A percentile compares a stretch with the other conserved stretches of the same genome.
Conservation (phyloP, 2,888 invertebrate genomes). For the Tinea pellionella region DNA sequence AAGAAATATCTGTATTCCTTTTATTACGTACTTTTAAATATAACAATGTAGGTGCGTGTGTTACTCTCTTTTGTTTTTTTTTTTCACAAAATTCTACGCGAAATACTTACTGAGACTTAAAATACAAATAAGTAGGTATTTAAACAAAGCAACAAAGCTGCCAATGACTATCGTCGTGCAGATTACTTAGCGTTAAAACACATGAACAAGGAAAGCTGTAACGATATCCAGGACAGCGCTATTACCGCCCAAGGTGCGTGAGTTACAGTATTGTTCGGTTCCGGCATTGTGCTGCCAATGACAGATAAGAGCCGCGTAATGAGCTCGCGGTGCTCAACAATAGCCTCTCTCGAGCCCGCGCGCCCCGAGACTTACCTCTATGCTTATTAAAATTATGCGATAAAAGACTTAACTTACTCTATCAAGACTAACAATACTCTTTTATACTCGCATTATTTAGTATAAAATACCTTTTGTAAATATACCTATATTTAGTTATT, state of each 20-base stretch:
- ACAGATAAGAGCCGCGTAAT: slow-evolving; percentile 57
- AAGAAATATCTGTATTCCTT: not conserved
- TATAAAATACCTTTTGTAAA: not conserved
- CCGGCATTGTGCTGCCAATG: slow-evolving; percentile 56
- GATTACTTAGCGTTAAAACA: too few relatives aligned
- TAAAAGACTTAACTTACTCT: slow-evolving; percentile 8
- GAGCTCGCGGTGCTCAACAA: slow-evolving; percentile 41
- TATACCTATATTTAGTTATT: not conserved
- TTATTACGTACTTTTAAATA: not conserved
- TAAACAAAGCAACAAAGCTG: too few relatives aligned
- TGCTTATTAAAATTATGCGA: slow-evolving; percentile 12
- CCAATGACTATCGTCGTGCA: too few relatives aligned
- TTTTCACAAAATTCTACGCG: too few relatives aligned
- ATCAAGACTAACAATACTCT: slow-evolving; percentile 5
- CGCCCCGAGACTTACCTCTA: slow-evolving; percentile 3
- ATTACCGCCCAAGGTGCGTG: slow-evolving; percentile 36
- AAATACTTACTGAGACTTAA: too few relatives aligned
- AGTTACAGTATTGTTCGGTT: slow-evolving; percentile 43
- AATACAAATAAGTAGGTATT: too few relatives aligned
- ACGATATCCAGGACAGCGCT: slow-evolving; percentile 23
- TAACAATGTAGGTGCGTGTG: not conserved
- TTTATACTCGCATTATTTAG: not conserved
- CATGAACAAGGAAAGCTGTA: slow-evolving; percentile 18
- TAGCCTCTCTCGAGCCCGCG: slow-evolving; percentile 28
- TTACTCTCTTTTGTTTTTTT: too few relatives aligned